These are phyloP conservation scores for Carcharodon carcharias DNA, from an alignment of 2,797 vertebrate species.

Conservation along the genomic window DNA sequence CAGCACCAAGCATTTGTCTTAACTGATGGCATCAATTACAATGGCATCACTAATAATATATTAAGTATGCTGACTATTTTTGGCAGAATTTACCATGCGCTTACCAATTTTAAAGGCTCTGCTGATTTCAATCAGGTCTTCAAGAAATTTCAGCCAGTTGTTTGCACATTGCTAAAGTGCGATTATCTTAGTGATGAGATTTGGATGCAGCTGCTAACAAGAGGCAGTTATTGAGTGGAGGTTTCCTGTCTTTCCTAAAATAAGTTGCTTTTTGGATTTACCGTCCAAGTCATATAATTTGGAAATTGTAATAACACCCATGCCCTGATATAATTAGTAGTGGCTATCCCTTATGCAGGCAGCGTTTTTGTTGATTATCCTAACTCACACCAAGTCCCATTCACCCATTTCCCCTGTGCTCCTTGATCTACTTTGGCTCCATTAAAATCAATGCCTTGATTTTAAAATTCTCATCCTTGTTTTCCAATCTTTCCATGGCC, in stretches of 20 bases:
- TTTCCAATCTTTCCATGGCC: no score
- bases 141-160: background rate
- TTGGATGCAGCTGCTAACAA: background rate
- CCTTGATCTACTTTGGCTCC: no score
- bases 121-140: background rate
- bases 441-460: no score
- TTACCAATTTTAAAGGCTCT: background rate
- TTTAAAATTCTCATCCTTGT: no score
- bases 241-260: background rate
- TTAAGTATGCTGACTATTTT: background rate
- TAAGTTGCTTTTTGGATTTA: background rate
- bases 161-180: background rate
- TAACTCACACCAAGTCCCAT: no score
- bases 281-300: background rate
- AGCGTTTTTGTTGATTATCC: background rate
- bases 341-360: no score
- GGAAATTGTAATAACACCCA: background rate
- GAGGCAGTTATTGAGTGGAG: background rate
- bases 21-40: background rate
- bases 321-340: background rate
- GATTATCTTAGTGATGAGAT: background rate
- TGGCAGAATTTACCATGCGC: background rate
- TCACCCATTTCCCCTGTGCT: no score
- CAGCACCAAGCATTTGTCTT: background rate
- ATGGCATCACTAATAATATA: background rate